A percentile compares a stretch with the other conserved stretches of the same genome.
These are phyloP conservation scores for Solenopsis fugax DNA, from an alignment of 1,140 invertebrate genomes.

Conservation along the genomic window DNA sequence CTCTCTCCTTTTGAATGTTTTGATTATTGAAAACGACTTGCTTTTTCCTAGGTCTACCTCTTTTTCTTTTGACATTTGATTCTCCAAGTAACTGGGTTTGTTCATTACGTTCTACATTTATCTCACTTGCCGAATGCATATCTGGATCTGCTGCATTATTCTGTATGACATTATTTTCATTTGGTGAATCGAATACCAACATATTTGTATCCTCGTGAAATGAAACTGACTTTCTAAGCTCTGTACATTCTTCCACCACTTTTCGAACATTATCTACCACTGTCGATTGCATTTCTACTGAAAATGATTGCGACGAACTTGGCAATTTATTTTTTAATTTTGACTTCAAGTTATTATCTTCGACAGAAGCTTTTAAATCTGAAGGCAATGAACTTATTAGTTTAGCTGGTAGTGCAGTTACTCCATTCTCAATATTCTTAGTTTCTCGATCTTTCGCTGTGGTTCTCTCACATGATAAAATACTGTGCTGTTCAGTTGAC, in stretches of 20 bases:
- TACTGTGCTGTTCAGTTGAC: not conserved
- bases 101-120: constrained; percentile 11
- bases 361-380: not conserved
- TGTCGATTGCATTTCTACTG: not conserved
- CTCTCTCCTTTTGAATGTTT: not conserved
- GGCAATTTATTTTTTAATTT: not conserved
- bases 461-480: constrained; percentile 1
- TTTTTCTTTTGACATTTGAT: constrained; percentile 48
- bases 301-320: not conserved
- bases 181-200: not conserved
- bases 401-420: constrained; percentile 39
- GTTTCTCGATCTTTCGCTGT: not conserved
- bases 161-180: not conserved
- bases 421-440: not conserved
- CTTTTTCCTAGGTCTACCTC: constrained; percentile 70
- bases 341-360: not conserved
- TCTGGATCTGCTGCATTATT: constrained; percentile 3
- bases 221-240: not conserved
- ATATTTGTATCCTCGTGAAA: not conserved
- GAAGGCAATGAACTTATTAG: constrained; percentile 58
- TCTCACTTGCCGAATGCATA: not conserved
- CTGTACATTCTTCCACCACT: not conserved
- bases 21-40: not conserved
- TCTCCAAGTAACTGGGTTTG: constrained; percentile 6
- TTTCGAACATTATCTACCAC: not conserved